phyloP scores from a whole-genome alignment of 2,797 vertebrate genomes.

The Prionace glauca region DNA sequence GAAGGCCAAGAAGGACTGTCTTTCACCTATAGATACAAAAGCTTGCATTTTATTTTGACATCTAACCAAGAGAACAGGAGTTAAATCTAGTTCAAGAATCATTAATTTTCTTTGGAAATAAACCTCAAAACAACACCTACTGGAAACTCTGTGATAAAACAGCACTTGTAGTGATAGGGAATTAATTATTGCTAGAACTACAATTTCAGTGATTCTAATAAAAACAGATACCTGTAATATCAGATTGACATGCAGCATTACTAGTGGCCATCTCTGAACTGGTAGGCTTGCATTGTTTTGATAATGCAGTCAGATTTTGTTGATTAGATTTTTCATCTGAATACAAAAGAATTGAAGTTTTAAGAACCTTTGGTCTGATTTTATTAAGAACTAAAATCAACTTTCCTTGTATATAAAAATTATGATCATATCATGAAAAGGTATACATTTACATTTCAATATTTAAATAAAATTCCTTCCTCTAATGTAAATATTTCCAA shows the following conservation, averaged over 20 bases:
- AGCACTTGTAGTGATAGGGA: not conserved
- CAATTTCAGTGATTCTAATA: not conserved
- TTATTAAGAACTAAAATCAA: not conserved
- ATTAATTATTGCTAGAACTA: not conserved
- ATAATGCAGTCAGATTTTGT: not conserved
- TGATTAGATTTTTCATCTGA: not conserved
- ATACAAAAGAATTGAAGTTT: not conserved
- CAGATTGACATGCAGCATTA: not conserved
- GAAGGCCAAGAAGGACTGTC: not conserved
- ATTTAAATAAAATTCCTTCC: not conserved
- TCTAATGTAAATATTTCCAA: not conserved
- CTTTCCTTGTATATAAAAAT: not conserved
- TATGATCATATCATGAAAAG: not conserved
- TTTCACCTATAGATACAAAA: not conserved
- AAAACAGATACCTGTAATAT: not conserved
- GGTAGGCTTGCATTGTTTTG: not conserved
- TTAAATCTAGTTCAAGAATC: not conserved
- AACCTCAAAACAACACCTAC: not conserved
- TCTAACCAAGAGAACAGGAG: not conserved
- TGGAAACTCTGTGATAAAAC: not conserved
- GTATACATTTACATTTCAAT: not conserved
- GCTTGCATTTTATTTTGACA: not conserved
- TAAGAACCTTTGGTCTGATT: not conserved
- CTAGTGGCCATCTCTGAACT: not conserved
- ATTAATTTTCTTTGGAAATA: not conserved